Base-by-base conservation (phyloP, 2,797 vertebrate genomes). In the Thaleichthys pacificus region DNA sequence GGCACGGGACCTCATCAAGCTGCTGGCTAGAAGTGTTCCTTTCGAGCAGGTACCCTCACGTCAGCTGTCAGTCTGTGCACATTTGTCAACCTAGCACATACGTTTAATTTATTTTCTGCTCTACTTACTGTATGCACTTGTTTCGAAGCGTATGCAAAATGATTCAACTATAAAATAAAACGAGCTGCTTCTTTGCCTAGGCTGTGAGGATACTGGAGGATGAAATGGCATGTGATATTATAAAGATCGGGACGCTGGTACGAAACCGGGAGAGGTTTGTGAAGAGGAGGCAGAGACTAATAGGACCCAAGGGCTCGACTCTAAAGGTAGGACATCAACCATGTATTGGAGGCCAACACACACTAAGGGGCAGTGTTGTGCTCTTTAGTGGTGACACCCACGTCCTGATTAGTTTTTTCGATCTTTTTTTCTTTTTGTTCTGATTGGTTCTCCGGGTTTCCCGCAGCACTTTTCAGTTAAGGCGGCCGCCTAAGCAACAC, bases 241-340 rank as follows among this genome's bases (percentile, higher is more conserved):
- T 98, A 81, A 99, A 99, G 92, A 93, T 99, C 22, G 98, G 97
- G 1, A 93, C 95, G 3, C 71, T 98, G 75, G 96, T 99, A 76
- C 92, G 95, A 82, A 98, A 98, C 88, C 93, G 95, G 79, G 97
- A 99, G 24, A 94, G 97, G 17, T 98, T 99, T 83, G 94, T 99
- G 66, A 99, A 98, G 89, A 92, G 98, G 84, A 92, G 97, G 84
- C 95, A 96, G 72, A 90, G 97, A 1, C 93, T 99, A 70, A 96
- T 99, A 65, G 97, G 97, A 2, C 97, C 97, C 9, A 98, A 97
- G 85, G 98, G 97, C 66, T 99, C 98, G 75, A 99, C 98, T 3
- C 81, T 99, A 3, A 99, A 99, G 91, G 97, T 97, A 81, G 87
- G 86, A 74, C 22, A 3, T 28, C 38, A 32, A 66, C 24, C 19